Conservation (phyloP, 2,888 invertebrate genomes). For the Drosophila ustulata region DNA sequence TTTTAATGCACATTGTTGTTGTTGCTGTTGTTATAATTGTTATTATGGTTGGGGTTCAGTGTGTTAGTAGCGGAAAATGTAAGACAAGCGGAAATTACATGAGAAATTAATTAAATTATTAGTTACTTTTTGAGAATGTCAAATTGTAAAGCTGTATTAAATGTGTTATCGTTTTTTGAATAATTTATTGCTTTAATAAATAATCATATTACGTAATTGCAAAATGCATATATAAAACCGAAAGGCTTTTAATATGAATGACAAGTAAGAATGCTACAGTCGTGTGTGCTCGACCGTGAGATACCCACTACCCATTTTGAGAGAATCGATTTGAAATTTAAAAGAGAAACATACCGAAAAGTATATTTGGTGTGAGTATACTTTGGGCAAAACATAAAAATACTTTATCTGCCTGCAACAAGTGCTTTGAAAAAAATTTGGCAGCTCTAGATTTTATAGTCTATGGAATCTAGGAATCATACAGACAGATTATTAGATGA, state of each 20-base stretch:
- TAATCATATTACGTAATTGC: conserved; percentile 13
- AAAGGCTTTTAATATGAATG: conserved; percentile 14
- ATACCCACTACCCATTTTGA: too few relatives aligned
- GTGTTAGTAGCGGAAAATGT: conserved; percentile 63
- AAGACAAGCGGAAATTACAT: conserved; percentile 68
- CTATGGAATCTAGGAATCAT: too few relatives aligned
- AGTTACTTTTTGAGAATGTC: conserved; percentile 29
- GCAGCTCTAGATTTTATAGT: too few relatives aligned
- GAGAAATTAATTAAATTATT: conserved; percentile 49
- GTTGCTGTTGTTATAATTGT: conserved; percentile 29
- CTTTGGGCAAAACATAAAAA: too few relatives aligned
- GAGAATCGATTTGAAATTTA: too few relatives aligned
- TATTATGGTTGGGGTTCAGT: conserved; percentile 39
- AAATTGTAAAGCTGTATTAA: neutral
- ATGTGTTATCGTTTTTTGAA: neutral
- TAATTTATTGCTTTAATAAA: conserved; percentile 10
- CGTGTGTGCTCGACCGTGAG: too few relatives aligned
- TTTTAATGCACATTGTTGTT: conserved; percentile 38
- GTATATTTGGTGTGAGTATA: too few relatives aligned
- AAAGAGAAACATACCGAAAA: too few relatives aligned
- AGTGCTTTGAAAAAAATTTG: too few relatives aligned
- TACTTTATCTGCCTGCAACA: too few relatives aligned
- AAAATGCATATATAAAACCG: conserved; percentile 30
- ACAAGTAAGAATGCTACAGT: too few relatives aligned
- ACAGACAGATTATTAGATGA: too few relatives aligned